A percentile compares a stretch with the other conserved stretches of the same genome.
Conservation (phyloP, 2,888 invertebrate species). For the Perizoma flavofasciatum region DNA sequence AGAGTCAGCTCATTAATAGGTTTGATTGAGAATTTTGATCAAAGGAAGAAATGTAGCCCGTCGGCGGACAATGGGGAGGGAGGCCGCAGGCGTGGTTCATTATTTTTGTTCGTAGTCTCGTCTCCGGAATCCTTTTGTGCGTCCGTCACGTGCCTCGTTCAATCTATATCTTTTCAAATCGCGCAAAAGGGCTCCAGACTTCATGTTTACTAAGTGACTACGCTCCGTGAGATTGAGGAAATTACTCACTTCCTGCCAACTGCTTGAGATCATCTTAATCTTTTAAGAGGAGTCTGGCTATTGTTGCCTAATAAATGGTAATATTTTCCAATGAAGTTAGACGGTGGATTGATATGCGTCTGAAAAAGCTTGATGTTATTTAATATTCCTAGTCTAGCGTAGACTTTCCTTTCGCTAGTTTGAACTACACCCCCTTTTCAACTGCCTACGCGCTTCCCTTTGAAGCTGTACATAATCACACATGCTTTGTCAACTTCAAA, state of each 20-base stretch:
- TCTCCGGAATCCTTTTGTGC: conserved; percentile 64
- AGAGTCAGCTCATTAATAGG: conserved; percentile 43
- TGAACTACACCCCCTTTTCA: conserved; percentile 21
- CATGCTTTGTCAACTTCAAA: conserved; percentile 53
- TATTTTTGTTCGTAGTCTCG: conserved; percentile 59
- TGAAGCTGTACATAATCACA: conserved; percentile 33
- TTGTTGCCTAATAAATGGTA: conserved; percentile 33
- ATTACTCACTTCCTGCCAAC: conserved; percentile 40
- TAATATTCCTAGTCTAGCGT: conserved; percentile 1
- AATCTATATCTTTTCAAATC: conserved; percentile 57
- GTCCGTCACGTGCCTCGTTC: conserved; percentile 57
- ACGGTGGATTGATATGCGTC: conserved; percentile 5
- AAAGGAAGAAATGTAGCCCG: conserved; percentile 53
- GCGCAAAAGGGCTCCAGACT: conserved; percentile 48
- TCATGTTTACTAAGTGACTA: conserved; percentile 45
- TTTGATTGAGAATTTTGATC: conserved; percentile 58
- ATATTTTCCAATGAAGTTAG: conserved; percentile 19
- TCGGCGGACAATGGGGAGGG: conserved; percentile 54
- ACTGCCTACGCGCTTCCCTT: conserved; percentile 17
- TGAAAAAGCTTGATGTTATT: conserved; percentile 2
- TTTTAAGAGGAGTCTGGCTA: conserved; percentile 30
- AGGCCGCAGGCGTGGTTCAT: conserved; percentile 59
- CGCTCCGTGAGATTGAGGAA: conserved; percentile 36
- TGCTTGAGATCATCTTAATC: conserved; percentile 35
- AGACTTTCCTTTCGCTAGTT: conserved; percentile 12